Base-by-base conservation (phyloP, 2,797 vertebrate species). In the Buceros bicornis region DNA sequence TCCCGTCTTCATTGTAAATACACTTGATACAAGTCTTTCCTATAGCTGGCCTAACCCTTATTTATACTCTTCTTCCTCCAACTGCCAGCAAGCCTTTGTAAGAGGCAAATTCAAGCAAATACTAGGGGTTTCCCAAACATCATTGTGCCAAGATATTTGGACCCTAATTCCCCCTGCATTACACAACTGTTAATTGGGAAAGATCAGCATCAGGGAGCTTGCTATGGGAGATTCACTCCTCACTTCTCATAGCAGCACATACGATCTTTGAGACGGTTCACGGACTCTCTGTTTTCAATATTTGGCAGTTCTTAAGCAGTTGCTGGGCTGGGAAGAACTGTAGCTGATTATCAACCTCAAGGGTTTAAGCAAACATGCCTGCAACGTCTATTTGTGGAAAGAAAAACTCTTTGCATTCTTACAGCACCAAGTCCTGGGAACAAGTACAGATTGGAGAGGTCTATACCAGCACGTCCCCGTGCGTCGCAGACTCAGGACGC, bases 361-460 rank as follows among this genome's bases (percentile, higher is more conserved):
- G 91, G 90, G 92, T 82, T 95, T 96, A 90, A 91, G 92, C 84
- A 95, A 96, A 91, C 95, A 96, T 82, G 69, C 54, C 79, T 95
- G 87, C 61, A 91, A 62, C 8, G 0, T 96, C 92, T 93, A 88
- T 95, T 94, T 96, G 89, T 72, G 89, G 92, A 93, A 96, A 93
- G 87, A 86, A 93, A 80, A 92, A 78, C 85, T 84, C 67, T 57
- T 47, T 21, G 40, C 73, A 84, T 94, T 96, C 93, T 72, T 91
- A n/a, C 69, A 91, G 77, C 66, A 93, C 37, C 35, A 66, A 73
- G 84, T 17, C 95, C 54, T 97, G 90, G 93, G 94, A 96, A 96
- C 10, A 1, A 89, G 54, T 43, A 62, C 5, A 37, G 13, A 60
- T 43, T 91, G 84, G 9, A 67, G 78, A 50, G 53, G 54, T 82